Evolutionary conservation across 2,113 vertebrate species (phyloP).

Genomic region (Campylorhamphus procurvoides): DNA sequence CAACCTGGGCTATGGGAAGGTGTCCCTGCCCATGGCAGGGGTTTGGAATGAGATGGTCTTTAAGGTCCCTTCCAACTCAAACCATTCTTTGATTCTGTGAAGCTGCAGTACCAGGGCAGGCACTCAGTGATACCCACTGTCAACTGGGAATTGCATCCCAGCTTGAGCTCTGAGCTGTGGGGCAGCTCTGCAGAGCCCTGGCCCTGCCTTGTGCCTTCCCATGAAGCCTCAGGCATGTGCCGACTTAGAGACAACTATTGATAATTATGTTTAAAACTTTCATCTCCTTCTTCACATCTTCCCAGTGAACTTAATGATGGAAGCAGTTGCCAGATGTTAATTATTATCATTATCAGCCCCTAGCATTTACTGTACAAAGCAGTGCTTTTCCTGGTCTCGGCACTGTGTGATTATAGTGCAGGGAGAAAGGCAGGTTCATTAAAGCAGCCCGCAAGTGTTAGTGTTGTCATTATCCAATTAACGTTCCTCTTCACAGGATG

Average conservation of each 20-base stretch:
- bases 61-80: not conserved
- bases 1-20: not conserved
- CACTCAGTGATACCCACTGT: accelerated
- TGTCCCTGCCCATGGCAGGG: not conserved
- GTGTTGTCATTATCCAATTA: constrained; percentile 47
- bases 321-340: constrained; percentile 60
- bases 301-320: constrained; percentile 31
- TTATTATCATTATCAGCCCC: constrained; percentile 64
- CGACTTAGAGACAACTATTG: constrained; percentile 1
- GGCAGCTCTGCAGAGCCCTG: not conserved
- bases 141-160: accelerated
- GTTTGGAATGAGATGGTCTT: not conserved
- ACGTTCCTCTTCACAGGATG: constrained; percentile 80
- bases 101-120: not conserved
- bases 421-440: constrained; percentile 28
- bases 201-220: not conserved
- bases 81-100: accelerated
- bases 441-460: constrained; percentile 13
- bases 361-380: constrained; percentile 30
- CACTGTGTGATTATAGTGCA: constrained; percentile 35
- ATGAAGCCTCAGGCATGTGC: constrained; percentile 4
- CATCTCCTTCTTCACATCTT: constrained; percentile 52
- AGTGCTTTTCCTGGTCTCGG: not conserved
- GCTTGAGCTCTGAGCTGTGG: not conserved
- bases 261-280: constrained; percentile 43